Evolutionary conservation across 2,888 invertebrate species (phyloP), one percentile per base, ranked within the genome.

Genomic region (Ornithoptera priamus): DNA sequence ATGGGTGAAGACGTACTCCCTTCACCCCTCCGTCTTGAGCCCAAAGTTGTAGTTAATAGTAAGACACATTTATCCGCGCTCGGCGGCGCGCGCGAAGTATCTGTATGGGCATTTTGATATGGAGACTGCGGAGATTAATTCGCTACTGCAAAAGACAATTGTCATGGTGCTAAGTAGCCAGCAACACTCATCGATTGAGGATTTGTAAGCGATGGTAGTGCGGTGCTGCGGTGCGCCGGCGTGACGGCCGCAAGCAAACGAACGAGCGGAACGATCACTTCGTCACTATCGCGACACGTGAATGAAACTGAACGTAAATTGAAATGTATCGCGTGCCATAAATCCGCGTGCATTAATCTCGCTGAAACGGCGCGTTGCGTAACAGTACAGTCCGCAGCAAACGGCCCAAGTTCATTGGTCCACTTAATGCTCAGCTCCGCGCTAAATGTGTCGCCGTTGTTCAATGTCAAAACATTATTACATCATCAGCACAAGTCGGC

Each of bases 311-410:
- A 90, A 90, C 89, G 90, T 88, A 91, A 91, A 92, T 91, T 88
- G 91, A 88, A 92, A 89, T 87, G 87, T 91, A 91, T 92, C 90
- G 92, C 92, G 92, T 92, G 92, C 91, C 88, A 90, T 92, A 92
- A 50, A 92, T 90, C 92, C 90, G 87, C 86, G 85, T 85, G 85
- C 91, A 92, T 92, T 91, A 92, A 92, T 92, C 92, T 91, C 92
- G 86, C 89, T 91, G 90, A 90, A 92, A 90, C 85, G 85, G 88
- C 90, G 89, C 84, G 83, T 91, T 92, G 87, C 88, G 90, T 90
- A 89, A 92, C 84, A 81, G 18, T 7, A 46, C 76, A 78, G 82
- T 84, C 81, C 85, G 84, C 81, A 85, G 72, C 89, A 88, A 88
- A 88, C 89, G 85, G 83, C 90, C 88, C 92, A 92, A 92, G 92